Base-by-base conservation (phyloP, 2,888 invertebrate species). In the Agrochola lychnidis region DNA sequence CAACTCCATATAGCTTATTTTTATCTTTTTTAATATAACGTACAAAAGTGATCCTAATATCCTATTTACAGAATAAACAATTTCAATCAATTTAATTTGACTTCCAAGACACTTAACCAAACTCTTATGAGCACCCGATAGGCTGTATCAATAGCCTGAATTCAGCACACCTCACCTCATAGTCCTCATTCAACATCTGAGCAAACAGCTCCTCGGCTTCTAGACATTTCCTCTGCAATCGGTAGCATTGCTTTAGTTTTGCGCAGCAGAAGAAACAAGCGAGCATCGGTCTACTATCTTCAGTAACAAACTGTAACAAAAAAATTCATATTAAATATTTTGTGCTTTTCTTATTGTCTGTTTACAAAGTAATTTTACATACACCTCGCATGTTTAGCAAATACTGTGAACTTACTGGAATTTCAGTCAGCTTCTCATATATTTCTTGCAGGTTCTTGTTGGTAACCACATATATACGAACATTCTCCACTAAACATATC, bases 361-460 rank as follows among this genome's bases (percentile, higher is more conserved):
- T 19, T 45, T 25, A 48, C 6, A 25, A 48, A 45, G 45, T 19
- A 12, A n/a, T 42, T 40, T n/a, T 30, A 22, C 22, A 67, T 2
- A 12, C 19, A 25, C 42, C 12, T 30, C 22, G 7, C 0, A 56
- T 56, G 0, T 68, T 61, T 61, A 14, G 5, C 3, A 36, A 61
- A 40, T 48, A 9, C 7, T 42, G 14, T 22, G 14, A 25, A 82
- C 90, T 87, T 90, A 94, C 95, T 82, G 89, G 88, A 57, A 86
- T 83, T 70, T 89, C 81, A 0, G 92, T 90, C 6, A 94, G 82
- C 78, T 89, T 94, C 76, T 94, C 93, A 66, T 92, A 95, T 2
- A 92, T 78, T 36, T 90, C 87, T 75, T 94, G 92, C 0, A 94
- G 81, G 12, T 84, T 83, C 4, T 91, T 89, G 57, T 92, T 84